These are phyloP conservation scores for Yponomeuta evonymella DNA, from an alignment of 2,888 invertebrate species.

Conservation along the genomic window DNA sequence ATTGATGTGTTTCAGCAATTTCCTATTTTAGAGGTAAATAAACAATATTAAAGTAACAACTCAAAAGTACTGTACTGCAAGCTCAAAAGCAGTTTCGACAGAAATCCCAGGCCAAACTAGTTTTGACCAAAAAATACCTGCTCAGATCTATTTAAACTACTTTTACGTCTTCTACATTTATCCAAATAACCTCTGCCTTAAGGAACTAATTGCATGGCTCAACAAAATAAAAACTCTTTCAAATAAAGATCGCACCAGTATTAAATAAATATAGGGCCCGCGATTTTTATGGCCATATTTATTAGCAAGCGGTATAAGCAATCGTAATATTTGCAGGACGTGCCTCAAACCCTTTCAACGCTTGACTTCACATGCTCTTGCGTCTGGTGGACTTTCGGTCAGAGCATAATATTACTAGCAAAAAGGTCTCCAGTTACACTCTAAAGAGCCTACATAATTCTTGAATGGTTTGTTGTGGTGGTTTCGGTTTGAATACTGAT, in stretches of 20 bases:
- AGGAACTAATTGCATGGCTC: constrained; percentile 19
- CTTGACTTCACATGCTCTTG: constrained; percentile 21
- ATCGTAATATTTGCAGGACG: constrained; percentile 61
- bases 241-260: constrained; percentile 42
- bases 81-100: no score
- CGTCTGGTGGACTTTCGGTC: background rate
- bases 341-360: constrained; percentile 65
- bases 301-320: constrained; percentile 58
- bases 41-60: no score
- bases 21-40: no score
- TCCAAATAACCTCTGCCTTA: background rate
- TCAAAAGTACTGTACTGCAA: no score
- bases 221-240: constrained; percentile 44
- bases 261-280: constrained; percentile 46
- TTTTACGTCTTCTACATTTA: background rate
- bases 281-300: constrained; percentile 59
- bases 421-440: background rate
- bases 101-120: no score
- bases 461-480: background rate
- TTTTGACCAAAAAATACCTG: no score
- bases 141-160: no score
- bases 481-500: background rate
- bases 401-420: background rate
- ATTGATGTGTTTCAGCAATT: no score
- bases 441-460: background rate